phyloP scores from a whole-genome alignment of 2,888 invertebrate genomes.

The Heliconius sara region DNA sequence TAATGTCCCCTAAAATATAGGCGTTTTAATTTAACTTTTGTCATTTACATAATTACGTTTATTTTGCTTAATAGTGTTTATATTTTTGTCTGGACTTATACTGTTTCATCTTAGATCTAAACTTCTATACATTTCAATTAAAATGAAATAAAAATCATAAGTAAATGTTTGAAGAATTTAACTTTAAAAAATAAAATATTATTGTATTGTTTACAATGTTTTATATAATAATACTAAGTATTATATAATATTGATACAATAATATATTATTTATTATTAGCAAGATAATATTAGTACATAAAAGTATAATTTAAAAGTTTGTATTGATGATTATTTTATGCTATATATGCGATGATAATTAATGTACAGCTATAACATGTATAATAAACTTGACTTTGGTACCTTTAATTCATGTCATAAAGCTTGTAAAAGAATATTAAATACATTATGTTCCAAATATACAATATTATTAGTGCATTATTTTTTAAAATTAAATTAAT shows the following conservation, averaged over 20 bases:
- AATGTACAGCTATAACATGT: no score
- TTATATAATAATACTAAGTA: not conserved
- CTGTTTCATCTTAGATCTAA: not conserved
- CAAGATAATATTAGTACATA: no score
- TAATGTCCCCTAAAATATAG: constrained; percentile 1
- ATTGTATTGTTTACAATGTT: not conserved
- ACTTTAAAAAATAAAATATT: not conserved
- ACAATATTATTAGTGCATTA: no score
- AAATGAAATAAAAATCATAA: not conserved
- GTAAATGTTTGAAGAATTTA: not conserved
- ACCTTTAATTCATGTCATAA: no score
- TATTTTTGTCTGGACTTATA: not conserved
- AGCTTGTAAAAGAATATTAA: no score
- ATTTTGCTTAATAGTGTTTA: constrained; percentile 3
- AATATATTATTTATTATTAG: not conserved
- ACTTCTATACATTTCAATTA: not conserved
- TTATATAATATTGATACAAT: not conserved
- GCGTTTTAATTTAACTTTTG: constrained; percentile 26
- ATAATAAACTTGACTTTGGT: no score
- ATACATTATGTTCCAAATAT: no score
- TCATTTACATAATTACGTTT: constrained; percentile 26
- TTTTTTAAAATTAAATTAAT: no score
- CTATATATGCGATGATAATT: no score
- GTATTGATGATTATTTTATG: no score
- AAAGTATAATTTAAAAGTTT: no score